Percentiles rank a stretch among this genome's conserved stretches.
Conservation (phyloP, 2,888 invertebrate genomes). For the Micropterix aruncella region DNA sequence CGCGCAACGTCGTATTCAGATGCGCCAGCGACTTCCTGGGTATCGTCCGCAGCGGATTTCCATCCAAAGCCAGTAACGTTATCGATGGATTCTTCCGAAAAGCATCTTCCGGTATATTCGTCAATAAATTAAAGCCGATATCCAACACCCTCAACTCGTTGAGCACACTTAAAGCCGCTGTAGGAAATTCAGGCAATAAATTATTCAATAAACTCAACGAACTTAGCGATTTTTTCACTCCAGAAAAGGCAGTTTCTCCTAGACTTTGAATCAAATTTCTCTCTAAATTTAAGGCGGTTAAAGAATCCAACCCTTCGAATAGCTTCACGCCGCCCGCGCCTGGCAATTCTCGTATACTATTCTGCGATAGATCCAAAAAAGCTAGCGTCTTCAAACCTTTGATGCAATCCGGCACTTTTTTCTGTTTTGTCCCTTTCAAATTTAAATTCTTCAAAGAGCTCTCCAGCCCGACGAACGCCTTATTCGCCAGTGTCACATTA, state of each 20-base stretch:
- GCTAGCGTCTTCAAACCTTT: slow-evolving; percentile 65
- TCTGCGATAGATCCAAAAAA: slow-evolving; percentile 81
- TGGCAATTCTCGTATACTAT: slow-evolving; percentile 69
- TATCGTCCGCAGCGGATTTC: slow-evolving; percentile 77
- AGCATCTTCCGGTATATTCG: slow-evolving; percentile 64
- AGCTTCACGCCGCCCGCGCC: slow-evolving; percentile 50
- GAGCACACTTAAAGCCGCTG: slow-evolving; percentile 60
- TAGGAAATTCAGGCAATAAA: slow-evolving; percentile 76
- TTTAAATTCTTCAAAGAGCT: slow-evolving; percentile 75
- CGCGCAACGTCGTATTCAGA: slow-evolving; percentile 69
- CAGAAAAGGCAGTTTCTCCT: slow-evolving; percentile 61
- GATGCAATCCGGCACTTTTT: slow-evolving; percentile 65
- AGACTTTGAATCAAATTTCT: slow-evolving; percentile 73
- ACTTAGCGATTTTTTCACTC: slow-evolving; percentile 68
- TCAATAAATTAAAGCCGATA: slow-evolving; percentile 82
- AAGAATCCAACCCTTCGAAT: slow-evolving; percentile 64
- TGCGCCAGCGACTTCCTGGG: slow-evolving; percentile 65
- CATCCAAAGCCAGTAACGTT: slow-evolving; percentile 78
- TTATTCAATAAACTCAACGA: slow-evolving; percentile 84
- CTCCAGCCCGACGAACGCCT: slow-evolving; percentile 68
- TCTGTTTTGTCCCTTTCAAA: slow-evolving; percentile 74
- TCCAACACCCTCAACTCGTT: slow-evolving; percentile 77
- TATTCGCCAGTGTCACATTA: slow-evolving; percentile 57
- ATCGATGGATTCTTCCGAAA: slow-evolving; percentile 73
- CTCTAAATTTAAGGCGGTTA: slow-evolving; percentile 80